Percentiles rank a stretch among this genome's conserved stretches.
These are phyloP conservation scores for Chelmon rostratus DNA, from an alignment of 2,797 vertebrate species.

Conservation along the genomic window DNA sequence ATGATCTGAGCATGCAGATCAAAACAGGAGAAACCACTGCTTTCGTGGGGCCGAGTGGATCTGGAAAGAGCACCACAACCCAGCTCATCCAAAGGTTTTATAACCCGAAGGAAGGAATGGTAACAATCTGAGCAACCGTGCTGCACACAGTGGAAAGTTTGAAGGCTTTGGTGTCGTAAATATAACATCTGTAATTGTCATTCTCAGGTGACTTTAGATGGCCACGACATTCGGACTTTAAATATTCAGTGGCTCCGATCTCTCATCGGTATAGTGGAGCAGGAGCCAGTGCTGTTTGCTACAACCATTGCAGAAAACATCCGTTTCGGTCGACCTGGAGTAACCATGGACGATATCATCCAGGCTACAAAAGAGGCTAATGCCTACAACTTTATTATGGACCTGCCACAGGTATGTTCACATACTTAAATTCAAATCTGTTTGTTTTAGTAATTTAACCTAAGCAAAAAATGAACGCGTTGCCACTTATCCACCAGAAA, in stretches of 20 bases:
- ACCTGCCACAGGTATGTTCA: conserved; percentile 83
- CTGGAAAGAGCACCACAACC: conserved; percentile 86
- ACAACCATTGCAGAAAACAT: conserved; percentile 88
- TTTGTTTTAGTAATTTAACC: background rate
- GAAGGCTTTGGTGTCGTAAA: background rate
- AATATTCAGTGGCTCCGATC: conserved; percentile 88
- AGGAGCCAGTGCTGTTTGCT: conserved; percentile 87
- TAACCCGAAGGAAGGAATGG: conserved; percentile 86
- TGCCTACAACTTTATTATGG: conserved; percentile 87
- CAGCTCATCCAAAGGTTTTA: conserved; percentile 90
- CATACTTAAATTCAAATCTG: background rate
- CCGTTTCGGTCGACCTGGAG: conserved; percentile 79
- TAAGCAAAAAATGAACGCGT: background rate
- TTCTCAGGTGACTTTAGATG: conserved; percentile 85
- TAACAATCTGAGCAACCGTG: conserved; percentile 55
- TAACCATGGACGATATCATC: conserved; percentile 83
- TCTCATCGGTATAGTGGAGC: conserved; percentile 87
- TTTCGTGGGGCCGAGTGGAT: conserved; percentile 88
- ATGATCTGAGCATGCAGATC: conserved; percentile 80
- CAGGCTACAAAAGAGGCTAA: conserved; percentile 86
- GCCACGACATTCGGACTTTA: conserved; percentile 85
- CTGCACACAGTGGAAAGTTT: background rate
- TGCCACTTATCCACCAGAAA: conserved; percentile 67
- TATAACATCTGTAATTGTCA: background rate
- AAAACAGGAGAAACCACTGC: conserved; percentile 86